Conservation (phyloP, 2,113 vertebrate species). For the Seriola rivoliana region DNA sequence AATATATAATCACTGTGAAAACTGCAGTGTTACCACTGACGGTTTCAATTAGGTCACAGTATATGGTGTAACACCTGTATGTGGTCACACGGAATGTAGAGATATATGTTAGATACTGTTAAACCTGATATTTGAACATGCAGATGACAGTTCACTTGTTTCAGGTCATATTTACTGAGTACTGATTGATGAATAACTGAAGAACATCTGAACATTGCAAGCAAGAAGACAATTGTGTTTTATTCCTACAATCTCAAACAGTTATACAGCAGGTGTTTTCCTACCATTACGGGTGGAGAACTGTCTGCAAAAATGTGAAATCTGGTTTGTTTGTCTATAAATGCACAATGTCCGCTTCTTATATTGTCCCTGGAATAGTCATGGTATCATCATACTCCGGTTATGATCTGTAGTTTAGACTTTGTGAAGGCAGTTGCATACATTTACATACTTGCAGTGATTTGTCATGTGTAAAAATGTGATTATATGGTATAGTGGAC, state of each 20-base stretch:
- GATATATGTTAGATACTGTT: not conserved
- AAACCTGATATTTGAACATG: no score
- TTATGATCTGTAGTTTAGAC: not conserved
- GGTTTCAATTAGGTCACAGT: slow-evolving; percentile 20
- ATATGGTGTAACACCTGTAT: not conserved
- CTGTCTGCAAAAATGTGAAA: not conserved
- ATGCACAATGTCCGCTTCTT: not conserved
- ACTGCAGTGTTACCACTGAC: not conserved
- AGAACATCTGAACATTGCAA: not conserved
- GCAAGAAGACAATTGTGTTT: not conserved
- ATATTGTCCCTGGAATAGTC: not conserved
- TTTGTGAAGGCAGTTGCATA: not conserved
- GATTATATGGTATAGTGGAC: not conserved
- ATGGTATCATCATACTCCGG: not conserved
- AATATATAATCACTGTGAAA: not conserved
- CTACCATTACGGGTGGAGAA: not conserved
- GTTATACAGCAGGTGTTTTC: not conserved
- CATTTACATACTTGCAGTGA: not conserved
- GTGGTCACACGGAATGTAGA: not conserved
- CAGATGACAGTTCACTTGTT: not conserved
- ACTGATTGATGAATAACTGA: not conserved
- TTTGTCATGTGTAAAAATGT: not conserved
- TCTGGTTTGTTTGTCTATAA: not conserved
- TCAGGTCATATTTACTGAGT: not conserved
- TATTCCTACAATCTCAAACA: not conserved